Conservation (phyloP, 2,797 vertebrate genomes). For the Pogoniulus pusillus region DNA sequence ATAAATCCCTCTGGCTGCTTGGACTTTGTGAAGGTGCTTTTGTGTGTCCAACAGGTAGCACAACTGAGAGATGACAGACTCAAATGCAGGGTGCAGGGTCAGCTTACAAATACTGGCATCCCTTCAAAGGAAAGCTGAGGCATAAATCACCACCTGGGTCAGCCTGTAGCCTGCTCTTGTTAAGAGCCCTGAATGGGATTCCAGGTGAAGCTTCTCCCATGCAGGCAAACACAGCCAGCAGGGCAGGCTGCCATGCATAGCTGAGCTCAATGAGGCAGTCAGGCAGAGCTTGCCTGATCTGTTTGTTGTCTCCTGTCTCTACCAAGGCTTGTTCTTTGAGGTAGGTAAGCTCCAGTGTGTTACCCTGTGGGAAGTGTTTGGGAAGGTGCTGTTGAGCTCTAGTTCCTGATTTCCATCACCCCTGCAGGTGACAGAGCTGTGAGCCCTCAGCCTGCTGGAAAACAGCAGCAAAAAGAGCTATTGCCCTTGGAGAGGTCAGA, state of each 20-base stretch:
- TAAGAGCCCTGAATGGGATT: neutral
- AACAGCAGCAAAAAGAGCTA: neutral
- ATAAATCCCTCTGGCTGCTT: neutral
- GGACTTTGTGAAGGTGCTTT: constrained; percentile 8
- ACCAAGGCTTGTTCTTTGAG: constrained; percentile 72
- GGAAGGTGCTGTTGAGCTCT: neutral
- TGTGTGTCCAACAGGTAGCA: neutral
- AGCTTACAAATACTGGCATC: constrained; percentile 34
- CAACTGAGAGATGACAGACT: constrained; percentile 28
- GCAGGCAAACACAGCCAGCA: neutral
- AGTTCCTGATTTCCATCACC: neutral
- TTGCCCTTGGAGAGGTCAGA: neutral
- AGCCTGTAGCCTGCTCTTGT: neutral
- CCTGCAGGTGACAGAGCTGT: neutral
- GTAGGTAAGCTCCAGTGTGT: constrained; percentile 68
- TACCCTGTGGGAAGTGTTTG: neutral
- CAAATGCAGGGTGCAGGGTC: neutral
- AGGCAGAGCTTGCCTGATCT: neutral
- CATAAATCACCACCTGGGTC: constrained; percentile 12
- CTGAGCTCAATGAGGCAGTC: neutral
- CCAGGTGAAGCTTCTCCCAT: neutral
- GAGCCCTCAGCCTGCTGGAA: neutral
- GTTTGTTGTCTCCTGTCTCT: constrained; percentile 70
- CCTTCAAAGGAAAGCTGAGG: constrained; percentile 46
- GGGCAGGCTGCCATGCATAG: neutral